Percentiles rank a stretch among this genome's conserved stretches.
Conservation (phyloP, 2,113 vertebrate genomes). For the Xiphorhynchus elegans region DNA sequence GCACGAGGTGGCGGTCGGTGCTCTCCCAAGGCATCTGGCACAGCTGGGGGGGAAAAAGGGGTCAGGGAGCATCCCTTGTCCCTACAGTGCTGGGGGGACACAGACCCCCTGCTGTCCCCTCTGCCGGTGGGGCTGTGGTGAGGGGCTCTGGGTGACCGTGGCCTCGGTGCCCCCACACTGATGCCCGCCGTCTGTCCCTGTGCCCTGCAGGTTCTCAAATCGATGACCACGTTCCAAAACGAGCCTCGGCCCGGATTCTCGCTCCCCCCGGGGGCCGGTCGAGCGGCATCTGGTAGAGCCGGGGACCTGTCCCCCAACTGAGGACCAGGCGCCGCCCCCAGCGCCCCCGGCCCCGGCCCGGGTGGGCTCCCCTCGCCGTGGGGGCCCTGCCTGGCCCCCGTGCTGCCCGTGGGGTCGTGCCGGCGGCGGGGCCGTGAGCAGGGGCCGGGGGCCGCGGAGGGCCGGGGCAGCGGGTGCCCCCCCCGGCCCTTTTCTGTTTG, state of each 20-base stretch:
- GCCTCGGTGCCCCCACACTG: background rate
- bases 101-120: background rate
- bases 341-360: background rate
- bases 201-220: constrained; percentile 87
- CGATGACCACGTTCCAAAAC: constrained; percentile 93
- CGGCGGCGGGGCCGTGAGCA: background rate
- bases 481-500: constrained; percentile 55
- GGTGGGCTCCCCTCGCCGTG: background rate
- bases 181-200: background rate
- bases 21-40: background rate
- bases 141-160: fast-evolving
- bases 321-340: constrained; percentile 48
- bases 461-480: too few relatives aligned
- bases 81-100: background rate
- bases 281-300: constrained; percentile 91
- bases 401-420: background rate
- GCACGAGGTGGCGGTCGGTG: background rate
- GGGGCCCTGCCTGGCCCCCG: background rate
- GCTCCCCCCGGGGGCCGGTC: constrained; percentile 93
- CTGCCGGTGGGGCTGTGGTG: background rate
- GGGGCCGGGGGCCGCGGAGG: too few relatives aligned
- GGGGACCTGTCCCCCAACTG: constrained; percentile 49
- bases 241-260: constrained; percentile 91
- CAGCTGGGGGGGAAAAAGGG: background rate
- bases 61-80: background rate